Evolutionary conservation across 2,113 vertebrate species (phyloP).

Genomic region (Thunnus maccoyii): DNA sequence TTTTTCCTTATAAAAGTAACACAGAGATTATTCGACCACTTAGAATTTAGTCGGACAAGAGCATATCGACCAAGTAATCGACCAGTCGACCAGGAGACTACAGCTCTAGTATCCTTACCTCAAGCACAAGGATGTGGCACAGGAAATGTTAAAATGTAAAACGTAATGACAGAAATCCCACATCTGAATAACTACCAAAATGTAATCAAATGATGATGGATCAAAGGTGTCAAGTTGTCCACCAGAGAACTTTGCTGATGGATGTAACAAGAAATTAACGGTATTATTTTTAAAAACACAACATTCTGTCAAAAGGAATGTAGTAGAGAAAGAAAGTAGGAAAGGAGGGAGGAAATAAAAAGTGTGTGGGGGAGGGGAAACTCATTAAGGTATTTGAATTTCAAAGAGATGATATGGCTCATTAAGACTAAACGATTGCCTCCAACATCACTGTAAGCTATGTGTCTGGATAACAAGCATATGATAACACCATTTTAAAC

Average conservation of each 20-base stretch:
- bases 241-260: background rate
- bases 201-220: background rate
- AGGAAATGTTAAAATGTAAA: background rate
- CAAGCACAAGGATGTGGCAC: background rate
- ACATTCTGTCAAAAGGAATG: conserved; percentile 42
- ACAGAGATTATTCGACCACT: no score
- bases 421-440: conserved; percentile 84
- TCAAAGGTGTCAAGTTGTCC: background rate
- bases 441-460: conserved; percentile 83
- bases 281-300: conserved; percentile 11
- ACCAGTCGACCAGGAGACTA: no score
- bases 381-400: conserved; percentile 84
- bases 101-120: background rate
- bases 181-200: background rate
- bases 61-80: no score
- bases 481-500: conserved; percentile 83
- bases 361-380: conserved; percentile 59
- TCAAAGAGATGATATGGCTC: conserved; percentile 85
- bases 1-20: no score
- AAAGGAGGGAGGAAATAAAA: conserved; percentile 48
- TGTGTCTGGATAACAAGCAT: conserved; percentile 84
- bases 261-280: conserved; percentile 1
- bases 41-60: no score
- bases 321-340: conserved; percentile 19
- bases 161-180: background rate